Evolutionary conservation across 2,113 vertebrate genomes (phyloP).

Genomic region (Hemicordylus capensis): DNA sequence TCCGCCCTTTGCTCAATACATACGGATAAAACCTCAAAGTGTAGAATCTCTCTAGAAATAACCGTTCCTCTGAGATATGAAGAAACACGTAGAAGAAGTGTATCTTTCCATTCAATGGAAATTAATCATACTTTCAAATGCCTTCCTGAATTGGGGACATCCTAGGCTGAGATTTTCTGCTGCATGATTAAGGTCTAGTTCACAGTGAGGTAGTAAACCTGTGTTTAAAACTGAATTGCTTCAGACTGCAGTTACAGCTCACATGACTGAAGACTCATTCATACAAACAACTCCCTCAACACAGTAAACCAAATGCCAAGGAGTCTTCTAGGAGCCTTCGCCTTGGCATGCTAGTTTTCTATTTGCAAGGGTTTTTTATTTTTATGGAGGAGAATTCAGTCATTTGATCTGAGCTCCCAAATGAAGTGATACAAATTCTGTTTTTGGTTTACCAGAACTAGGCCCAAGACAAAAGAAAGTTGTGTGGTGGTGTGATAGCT

Average conservation of each 20-base stretch:
- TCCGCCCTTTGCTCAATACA: constrained; percentile 51
- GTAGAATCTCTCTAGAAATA: constrained; percentile 59
- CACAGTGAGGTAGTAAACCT: background rate
- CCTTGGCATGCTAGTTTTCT: background rate
- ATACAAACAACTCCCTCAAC: background rate
- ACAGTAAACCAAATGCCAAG: background rate
- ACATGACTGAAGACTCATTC: background rate
- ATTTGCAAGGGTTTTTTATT: background rate
- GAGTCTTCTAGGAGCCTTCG: background rate
- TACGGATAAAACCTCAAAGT: constrained; percentile 58
- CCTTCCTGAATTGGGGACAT: background rate
- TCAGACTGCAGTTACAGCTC: background rate
- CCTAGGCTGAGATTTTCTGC: background rate
- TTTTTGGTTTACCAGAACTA: too few species aligned
- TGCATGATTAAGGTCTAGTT: too few species aligned
- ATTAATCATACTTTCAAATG: background rate
- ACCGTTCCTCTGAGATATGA: constrained; percentile 61
- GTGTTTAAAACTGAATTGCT: background rate
- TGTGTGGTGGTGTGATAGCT: too few species aligned
- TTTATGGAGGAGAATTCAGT: background rate
- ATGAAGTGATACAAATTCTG: too few species aligned
- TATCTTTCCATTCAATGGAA: constrained; percentile 32
- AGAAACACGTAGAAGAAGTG: constrained; percentile 50
- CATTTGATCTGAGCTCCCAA: too few species aligned
- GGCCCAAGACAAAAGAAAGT: too few species aligned